A percentile compares a stretch with the other conserved stretches of the same genome.
Conservation (phyloP, 2,888 invertebrate genomes). For the Aethes cnicana region DNA sequence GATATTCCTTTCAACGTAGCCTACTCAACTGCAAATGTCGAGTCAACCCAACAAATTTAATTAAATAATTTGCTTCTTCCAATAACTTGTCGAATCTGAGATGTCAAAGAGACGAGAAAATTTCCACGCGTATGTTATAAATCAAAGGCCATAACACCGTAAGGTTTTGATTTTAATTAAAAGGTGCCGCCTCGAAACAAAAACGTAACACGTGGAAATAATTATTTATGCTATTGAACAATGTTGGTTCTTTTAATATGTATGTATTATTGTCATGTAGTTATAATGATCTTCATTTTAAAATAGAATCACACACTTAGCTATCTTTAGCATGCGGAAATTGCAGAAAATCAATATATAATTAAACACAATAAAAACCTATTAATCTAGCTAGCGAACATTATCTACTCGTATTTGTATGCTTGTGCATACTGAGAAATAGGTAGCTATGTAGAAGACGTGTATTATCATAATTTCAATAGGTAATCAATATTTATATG, state of each 20-base stretch:
- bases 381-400: no score
- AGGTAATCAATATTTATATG: no score
- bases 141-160: slow-evolving; percentile 1
- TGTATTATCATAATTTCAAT: no score
- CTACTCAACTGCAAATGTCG: slow-evolving; percentile 11
- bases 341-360: no score
- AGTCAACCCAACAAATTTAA: slow-evolving; percentile 11
- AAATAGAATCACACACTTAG: no score
- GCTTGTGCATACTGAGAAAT: no score
- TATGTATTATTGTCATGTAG: no score
- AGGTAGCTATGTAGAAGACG: no score
- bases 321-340: no score
- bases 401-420: no score
- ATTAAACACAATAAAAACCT: no score
- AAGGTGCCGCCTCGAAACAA: background rate
- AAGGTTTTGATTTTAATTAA: slow-evolving; percentile 8
- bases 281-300: no score
- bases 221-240: background rate
- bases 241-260: background rate
- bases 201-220: background rate
- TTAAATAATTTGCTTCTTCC: slow-evolving; percentile 22
- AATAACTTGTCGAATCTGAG: slow-evolving; percentile 12
- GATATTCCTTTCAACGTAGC: background rate
- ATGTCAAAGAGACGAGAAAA: background rate
- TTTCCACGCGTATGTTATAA: slow-evolving; percentile 11